Evolutionary conservation across 2,888 invertebrate genomes (phyloP), one percentile per base, ranked within the genome.

Genomic region (Endomychus coccineus): DNA sequence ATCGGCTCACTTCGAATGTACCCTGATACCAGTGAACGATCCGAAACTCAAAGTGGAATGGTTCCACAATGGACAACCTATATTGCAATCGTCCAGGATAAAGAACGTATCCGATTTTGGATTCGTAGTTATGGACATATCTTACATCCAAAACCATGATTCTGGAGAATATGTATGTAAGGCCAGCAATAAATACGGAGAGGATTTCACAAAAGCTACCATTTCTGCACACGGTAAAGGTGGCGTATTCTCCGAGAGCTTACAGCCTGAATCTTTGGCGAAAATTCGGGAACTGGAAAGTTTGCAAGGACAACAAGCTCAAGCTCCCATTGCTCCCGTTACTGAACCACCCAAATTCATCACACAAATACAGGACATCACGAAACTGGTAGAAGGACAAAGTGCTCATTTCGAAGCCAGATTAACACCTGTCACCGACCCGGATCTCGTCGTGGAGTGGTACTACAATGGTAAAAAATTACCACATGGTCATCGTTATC

Each of bases 31-130:
- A 2, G 86, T 92, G 4, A 91, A 91, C 44, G 96, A 96, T 67
- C 92, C 94, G 2, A 80, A 87, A 25, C 79, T 96, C 68, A 84
- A 85, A 59, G 89, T 94, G 14, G 95, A 96, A 69, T 97, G 96
- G 96, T 95, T 87, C 70, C 90, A 90, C 58, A 91, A 98, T 61
- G 92, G 90, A 3, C 76, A 87, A 56, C 87, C 90, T 1, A 67
- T 98, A 48, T 77, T 87, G 38, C 88, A 91, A 59, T 87, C 89
- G 2, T 86, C 85, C 13, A 77, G 95, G 45, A 90, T 92, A 55
- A 92, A 94, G 67, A 86, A 86, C 43, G 88, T 95, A 1, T 89
- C 89, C 27, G 95, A 95, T 63, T 95, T 95, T 58, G 95, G 95
- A 30, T 95, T 89, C 61, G 92, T 94, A 7, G 83, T 91, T 5